These are phyloP conservation scores for Phrynocephalus versicolor DNA, from an alignment of 2,113 vertebrate species.

Conservation along the genomic window DNA sequence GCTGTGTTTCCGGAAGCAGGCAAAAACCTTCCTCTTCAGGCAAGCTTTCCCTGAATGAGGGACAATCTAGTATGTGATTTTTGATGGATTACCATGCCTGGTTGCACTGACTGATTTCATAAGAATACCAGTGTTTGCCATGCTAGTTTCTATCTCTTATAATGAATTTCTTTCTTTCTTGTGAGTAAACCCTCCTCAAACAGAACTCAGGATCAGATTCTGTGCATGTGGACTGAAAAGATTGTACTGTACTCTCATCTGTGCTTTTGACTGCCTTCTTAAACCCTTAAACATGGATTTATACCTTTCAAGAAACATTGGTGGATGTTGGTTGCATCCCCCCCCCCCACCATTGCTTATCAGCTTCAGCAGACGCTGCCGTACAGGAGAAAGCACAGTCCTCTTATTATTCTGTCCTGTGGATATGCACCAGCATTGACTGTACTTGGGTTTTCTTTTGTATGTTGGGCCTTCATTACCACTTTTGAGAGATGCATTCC, in stretches of 20 bases:
- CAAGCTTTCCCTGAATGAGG: no score
- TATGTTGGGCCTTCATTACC: constrained; percentile 43
- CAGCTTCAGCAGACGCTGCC: constrained; percentile 48
- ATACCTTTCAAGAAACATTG: constrained; percentile 28
- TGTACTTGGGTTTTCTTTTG: constrained; percentile 23
- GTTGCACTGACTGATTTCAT: no score
- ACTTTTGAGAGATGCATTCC: constrained; percentile 21
- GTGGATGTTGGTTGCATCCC: not conserved
- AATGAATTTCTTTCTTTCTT: no score
- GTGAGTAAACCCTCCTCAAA: not conserved
- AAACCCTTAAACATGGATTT: constrained; percentile 9
- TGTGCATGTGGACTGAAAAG: not conserved
- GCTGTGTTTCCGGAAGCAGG: no score
- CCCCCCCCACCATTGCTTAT: constrained; percentile 62
- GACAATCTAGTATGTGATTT: no score
- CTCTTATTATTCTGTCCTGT: constrained; percentile 28
- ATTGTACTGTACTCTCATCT: constrained; percentile 27
- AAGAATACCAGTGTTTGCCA: no score
- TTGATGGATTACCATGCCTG: no score
- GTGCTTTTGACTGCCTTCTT: constrained; percentile 28
- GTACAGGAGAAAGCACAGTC: constrained; percentile 14
- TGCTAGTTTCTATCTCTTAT: no score
- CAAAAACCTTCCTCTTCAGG: no score
- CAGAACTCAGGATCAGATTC: not conserved
- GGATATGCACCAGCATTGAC: not conserved